Base-by-base conservation (phyloP, 2,797 vertebrate genomes). In the Hippocampus kuda region DNA sequence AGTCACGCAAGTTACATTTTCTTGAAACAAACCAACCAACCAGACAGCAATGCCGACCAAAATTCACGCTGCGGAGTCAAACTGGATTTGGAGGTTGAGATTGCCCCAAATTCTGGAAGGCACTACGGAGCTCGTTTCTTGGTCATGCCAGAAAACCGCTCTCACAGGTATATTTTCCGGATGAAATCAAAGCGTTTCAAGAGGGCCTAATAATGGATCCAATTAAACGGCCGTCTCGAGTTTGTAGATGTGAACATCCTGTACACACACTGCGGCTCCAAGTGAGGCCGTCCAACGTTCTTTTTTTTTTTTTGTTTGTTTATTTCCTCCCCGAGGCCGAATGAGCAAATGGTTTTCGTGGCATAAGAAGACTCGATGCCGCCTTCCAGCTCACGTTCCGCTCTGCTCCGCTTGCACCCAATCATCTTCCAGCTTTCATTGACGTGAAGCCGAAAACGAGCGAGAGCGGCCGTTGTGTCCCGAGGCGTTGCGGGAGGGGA, bases 391-490 rank as follows among this genome's bases (percentile, higher is more conserved):
- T 73, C 46, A 62, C 61, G 27, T 49, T 46, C 3, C 66, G 67
- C 67, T 68, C 27, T 60, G 69, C 24, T 42, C 24, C n/a, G 51
- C 68, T 11, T 65, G 64, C 41, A 51, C 66, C 72, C 63, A 38
- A 72, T 77, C 72, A 54, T 44, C 42, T 76, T 70, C 69, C 64
- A 60, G 44, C 30, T 77, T 59, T 79, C 65, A 65, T 72, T 62
- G 80, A 82, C 66, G 53, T 2, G 53, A 56, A 56, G n/a, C n/a
- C 3, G 81, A 87, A 85, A 86, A 83, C 67, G 8, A 77, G 66
- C 64, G 13, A 72, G 79, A 75, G 70, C 38, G 63, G n/a, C 71
- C 74, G 68, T 74, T 74, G 83, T 84, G 86, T 80, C 78, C 74
- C 24, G 70, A 70, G 74, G 68, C 69, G 6, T 64, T 67, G 70